Percentiles rank a stretch among this genome's conserved stretches.
These are phyloP conservation scores for Vidua chalybeata DNA, from an alignment of 2,113 vertebrate genomes.

Conservation along the genomic window DNA sequence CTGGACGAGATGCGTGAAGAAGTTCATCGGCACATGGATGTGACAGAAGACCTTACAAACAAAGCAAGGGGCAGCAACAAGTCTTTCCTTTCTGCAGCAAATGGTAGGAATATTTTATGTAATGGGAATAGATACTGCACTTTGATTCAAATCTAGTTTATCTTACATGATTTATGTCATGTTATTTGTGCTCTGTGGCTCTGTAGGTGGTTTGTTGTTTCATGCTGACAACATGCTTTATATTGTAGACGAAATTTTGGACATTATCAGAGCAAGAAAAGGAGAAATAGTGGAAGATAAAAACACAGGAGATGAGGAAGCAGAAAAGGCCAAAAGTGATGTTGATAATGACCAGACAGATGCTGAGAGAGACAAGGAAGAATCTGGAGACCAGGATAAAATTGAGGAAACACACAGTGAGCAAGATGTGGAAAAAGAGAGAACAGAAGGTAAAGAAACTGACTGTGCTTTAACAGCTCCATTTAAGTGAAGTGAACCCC, in stretches of 20 bases:
- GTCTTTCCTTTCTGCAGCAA: conserved; percentile 89
- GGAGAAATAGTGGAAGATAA: conserved; percentile 84
- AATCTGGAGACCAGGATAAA: conserved; percentile 62
- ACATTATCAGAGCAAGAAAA: conserved; percentile 80
- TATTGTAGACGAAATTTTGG: conserved; percentile 83
- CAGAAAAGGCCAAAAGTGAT: conserved; percentile 76
- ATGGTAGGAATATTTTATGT: conserved; percentile 78
- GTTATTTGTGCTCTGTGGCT: background rate
- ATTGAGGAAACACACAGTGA: conserved; percentile 48
- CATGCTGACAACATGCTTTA: background rate
- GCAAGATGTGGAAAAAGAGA: conserved; percentile 70
- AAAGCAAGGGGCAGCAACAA: conserved; percentile 92
- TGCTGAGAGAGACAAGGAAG: conserved; percentile 64
- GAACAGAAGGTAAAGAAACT: conserved; percentile 75
- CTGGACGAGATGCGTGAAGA: conserved; percentile 93
- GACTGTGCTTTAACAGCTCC: background rate
- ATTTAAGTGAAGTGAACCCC: background rate
- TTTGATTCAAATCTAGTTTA: background rate
- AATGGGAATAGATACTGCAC: background rate
- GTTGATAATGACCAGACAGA: conserved; percentile 70
- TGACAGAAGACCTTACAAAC: conserved; percentile 94
- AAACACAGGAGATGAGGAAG: conserved; percentile 77
- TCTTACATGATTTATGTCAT: background rate
- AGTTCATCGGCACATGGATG: conserved; percentile 91
- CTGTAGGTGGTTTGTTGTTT: background rate